Percentiles rank a stretch among this genome's conserved stretches.
phyloP scores from a whole-genome alignment of 2,113 vertebrate genomes.

The Oncorhynchus masou region DNA sequence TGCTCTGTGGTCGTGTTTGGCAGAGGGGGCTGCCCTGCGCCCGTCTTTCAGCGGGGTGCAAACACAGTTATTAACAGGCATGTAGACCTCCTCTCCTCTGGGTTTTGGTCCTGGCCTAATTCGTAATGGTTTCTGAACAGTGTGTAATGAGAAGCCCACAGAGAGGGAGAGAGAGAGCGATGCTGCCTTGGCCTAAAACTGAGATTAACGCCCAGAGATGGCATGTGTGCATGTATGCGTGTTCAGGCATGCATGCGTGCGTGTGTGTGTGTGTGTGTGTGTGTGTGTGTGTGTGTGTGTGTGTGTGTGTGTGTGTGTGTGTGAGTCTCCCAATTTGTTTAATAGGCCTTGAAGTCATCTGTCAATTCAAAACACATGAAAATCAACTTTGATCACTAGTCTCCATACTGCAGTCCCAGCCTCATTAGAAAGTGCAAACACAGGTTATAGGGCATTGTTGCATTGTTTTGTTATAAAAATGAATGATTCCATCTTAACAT shows the following conservation, averaged over 20 bases:
- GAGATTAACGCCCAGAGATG: conserved; percentile 70
- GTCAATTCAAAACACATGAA: neutral
- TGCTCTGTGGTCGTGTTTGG: neutral
- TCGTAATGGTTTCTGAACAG: conserved; percentile 44
- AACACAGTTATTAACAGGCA: conserved; percentile 39
- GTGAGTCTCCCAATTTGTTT: neutral
- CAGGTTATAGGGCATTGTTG: neutral
- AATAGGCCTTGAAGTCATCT: neutral
- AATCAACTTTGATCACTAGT: conserved; percentile 16
- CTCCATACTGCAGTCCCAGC: neutral
- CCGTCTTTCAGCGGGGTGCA: neutral
- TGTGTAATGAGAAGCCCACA: conserved; percentile 25
- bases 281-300: conserved; percentile 24
- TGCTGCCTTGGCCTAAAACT: conserved; percentile 66
- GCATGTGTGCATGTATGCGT: conserved; percentile 25
- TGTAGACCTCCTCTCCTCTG: conserved; percentile 5
- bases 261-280: too few relatives aligned
- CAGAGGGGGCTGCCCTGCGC: neutral
- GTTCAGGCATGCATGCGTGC: conserved; percentile 22
- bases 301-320: neutral
- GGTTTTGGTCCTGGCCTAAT: conserved; percentile 52
- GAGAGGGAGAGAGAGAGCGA: conserved; percentile 1
- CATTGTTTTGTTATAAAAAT: neutral
- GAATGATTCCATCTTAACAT: neutral
- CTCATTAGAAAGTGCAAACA: neutral